A percentile compares a stretch with the other conserved stretches of the same genome.
These are phyloP conservation scores for Dorcus parallelipipedus DNA, from an alignment of 2,888 invertebrate genomes.

Conservation along the genomic window DNA sequence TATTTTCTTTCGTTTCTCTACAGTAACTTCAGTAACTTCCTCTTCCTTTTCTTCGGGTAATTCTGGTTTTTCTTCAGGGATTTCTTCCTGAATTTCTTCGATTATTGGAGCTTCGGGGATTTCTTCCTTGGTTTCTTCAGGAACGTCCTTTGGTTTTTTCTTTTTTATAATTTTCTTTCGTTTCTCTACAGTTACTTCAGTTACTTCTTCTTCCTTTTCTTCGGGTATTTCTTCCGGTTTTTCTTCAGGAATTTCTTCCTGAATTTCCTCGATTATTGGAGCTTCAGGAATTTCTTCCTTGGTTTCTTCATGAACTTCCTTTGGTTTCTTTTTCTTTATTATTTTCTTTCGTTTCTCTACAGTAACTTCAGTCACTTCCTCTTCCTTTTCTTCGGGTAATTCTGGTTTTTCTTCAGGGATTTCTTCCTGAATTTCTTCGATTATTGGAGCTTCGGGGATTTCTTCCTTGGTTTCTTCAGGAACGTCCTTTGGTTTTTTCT, in stretches of 20 bases:
- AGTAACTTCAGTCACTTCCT: neutral
- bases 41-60: slow-evolving; percentile 8
- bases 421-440: no score
- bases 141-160: slow-evolving; percentile 12
- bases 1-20: slow-evolving; percentile 6
- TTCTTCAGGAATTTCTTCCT: slow-evolving; percentile 19
- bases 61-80: no score
- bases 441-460: neutral
- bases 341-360: slow-evolving; percentile 6
- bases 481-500: slow-evolving; percentile 11
- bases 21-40: neutral
- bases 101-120: neutral
- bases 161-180: slow-evolving; percentile 5
- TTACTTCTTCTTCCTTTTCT: no score
- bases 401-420: no score
- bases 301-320: slow-evolving; percentile 4
- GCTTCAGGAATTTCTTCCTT: neutral
- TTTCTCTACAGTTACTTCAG: neutral
- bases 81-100: no score
- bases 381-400: slow-evolving; percentile 8
- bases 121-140: slow-evolving; percentile 20
- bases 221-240: neutral
- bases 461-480: slow-evolving; percentile 19
- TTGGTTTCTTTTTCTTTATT: slow-evolving; percentile 5
- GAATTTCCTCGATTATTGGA: neutral